Percentiles rank a stretch among this genome's conserved stretches.
Evolutionary conservation across 2,888 invertebrate genomes (phyloP).

Genomic region (Trileptium ribeirensis): DNA sequence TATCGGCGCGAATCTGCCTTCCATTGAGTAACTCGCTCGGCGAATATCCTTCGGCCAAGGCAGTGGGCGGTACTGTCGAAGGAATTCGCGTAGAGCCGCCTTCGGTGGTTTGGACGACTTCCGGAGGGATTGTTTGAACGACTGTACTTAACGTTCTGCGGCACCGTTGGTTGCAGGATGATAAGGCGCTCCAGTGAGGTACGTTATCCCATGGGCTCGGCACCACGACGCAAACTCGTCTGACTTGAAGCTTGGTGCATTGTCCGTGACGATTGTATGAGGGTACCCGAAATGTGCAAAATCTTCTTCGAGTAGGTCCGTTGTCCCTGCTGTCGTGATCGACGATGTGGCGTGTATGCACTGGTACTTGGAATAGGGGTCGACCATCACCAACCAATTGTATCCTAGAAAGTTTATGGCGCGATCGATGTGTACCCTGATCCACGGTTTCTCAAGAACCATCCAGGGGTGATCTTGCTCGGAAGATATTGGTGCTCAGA

Average conservation of each 20-base stretch:
- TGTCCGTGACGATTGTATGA: slow-evolving; percentile 37
- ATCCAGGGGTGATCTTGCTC: slow-evolving; percentile 38
- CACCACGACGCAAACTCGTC: not conserved
- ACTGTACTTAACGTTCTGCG: slow-evolving; percentile 27
- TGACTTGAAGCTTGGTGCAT: slow-evolving; percentile 33
- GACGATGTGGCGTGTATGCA: slow-evolving; percentile 10
- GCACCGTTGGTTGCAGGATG: slow-evolving; percentile 34
- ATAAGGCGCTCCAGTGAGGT: slow-evolving; percentile 35
- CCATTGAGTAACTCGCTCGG: slow-evolving; percentile 24
- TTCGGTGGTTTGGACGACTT: slow-evolving; percentile 24
- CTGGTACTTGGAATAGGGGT: slow-evolving; percentile 7
- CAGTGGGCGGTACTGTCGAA: slow-evolving; percentile 3
- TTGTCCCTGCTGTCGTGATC: slow-evolving; percentile 25
- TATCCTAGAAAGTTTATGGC: slow-evolving; percentile 36
- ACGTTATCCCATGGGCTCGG: not conserved
- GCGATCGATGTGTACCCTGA: slow-evolving; percentile 41
- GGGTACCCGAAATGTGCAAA: slow-evolving; percentile 37
- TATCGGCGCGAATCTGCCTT: slow-evolving; percentile 17
- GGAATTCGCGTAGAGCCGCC: slow-evolving; percentile 25
- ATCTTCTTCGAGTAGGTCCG: slow-evolving; percentile 28
- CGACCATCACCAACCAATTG: slow-evolving; percentile 3
- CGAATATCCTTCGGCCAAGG: slow-evolving; percentile 22
- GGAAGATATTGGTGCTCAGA: slow-evolving; percentile 7
- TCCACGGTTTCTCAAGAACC: slow-evolving; percentile 40
- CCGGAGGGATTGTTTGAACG: slow-evolving; percentile 33